phyloP scores from a whole-genome alignment of 1,140 invertebrate genomes.

The Eubasilissa regina region DNA sequence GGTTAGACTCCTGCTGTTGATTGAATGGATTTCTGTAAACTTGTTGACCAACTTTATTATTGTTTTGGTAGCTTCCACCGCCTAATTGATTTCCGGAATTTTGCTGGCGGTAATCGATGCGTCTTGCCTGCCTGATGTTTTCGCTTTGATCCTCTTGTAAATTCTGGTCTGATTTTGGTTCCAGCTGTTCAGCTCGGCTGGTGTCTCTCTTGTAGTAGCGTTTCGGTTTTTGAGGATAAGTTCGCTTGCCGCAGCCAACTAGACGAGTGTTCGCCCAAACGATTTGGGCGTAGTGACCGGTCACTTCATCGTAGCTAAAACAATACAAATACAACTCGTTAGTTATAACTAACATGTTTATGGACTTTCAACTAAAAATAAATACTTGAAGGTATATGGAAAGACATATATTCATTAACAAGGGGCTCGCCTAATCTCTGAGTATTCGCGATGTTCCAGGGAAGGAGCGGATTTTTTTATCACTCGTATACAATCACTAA shows the following conservation, averaged over 20 bases:
- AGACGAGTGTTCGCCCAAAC: conserved; percentile 68
- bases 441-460: too few relatives aligned
- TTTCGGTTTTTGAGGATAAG: conserved; percentile 51
- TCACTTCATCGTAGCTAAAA: conserved; percentile 47
- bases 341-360: too few relatives aligned
- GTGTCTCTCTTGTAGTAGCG: conserved; percentile 51
- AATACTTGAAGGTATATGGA: too few relatives aligned
- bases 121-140: conserved; percentile 50
- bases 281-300: conserved; percentile 68
- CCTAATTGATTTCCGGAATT: conserved; percentile 29
- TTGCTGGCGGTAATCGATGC: conserved; percentile 31
- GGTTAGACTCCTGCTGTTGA: not conserved
- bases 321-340: not conserved
- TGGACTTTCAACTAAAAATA: too few relatives aligned
- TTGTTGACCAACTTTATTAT: not conserved
- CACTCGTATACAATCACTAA: too few relatives aligned
- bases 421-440: too few relatives aligned
- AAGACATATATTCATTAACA: too few relatives aligned
- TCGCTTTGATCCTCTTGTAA: conserved; percentile 28
- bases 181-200: not conserved
- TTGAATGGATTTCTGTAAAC: not conserved
- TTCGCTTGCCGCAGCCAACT: conserved; percentile 62
- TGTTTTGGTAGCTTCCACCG: conserved; percentile 40
- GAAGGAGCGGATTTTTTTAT: too few relatives aligned
- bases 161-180: conserved; percentile 9